These are phyloP conservation scores for Chloroclystis v-ata DNA, from an alignment of 2,888 invertebrate species.

Conservation along the genomic window DNA sequence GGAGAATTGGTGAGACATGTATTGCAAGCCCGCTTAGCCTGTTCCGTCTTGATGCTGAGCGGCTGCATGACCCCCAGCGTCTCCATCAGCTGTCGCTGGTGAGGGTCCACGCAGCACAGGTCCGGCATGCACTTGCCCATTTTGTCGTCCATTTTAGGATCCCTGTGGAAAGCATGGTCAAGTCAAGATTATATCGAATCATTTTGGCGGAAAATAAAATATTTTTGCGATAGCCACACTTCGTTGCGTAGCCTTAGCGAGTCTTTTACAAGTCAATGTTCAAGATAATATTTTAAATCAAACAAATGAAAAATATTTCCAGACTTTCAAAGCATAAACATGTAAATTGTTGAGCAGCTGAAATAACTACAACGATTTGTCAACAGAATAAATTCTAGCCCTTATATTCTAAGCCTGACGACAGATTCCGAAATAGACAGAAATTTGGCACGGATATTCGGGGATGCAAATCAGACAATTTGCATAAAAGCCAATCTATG, in stretches of 20 bases:
- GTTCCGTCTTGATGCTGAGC: constrained; percentile 72
- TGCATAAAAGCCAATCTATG: constrained; percentile 4
- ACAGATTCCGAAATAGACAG: constrained; percentile 2
- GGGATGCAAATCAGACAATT: constrained; percentile 6
- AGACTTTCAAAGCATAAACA: no score
- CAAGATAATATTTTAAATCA: no score
- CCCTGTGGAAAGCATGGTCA: constrained; percentile 44
- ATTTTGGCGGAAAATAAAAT: no score
- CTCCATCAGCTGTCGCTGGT: constrained; percentile 57
- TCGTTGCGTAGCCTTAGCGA: no score
- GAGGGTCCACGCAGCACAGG: constrained; percentile 59
- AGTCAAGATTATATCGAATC: no score
- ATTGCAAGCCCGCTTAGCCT: constrained; percentile 69
- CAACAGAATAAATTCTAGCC: neutral
- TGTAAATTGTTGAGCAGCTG: no score
- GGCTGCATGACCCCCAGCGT: constrained; percentile 67
- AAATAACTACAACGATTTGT: no score
- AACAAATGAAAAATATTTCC: no score
- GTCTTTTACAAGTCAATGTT: no score
- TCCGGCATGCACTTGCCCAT: constrained; percentile 65
- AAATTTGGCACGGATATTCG: neutral
- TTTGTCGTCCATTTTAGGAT: constrained; percentile 68
- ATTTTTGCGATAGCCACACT: no score
- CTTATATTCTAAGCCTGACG: neutral
- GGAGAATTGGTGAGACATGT: constrained; percentile 70